Base-by-base conservation (phyloP, 2,797 vertebrate species). In the Muscicapa comitata region DNA sequence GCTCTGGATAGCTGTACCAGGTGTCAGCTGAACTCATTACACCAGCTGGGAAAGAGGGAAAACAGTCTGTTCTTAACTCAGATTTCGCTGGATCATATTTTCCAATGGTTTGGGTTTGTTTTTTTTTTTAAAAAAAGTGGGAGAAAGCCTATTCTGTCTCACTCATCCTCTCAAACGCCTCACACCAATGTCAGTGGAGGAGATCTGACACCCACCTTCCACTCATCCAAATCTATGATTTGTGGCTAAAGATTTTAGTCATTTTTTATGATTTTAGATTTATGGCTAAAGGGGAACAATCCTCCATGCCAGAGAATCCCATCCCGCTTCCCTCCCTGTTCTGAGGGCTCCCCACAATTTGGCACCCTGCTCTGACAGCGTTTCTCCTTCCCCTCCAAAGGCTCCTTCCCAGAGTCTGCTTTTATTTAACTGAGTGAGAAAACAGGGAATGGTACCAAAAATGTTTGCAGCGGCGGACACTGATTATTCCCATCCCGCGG, bases 301-400 rank as follows among this genome's bases (percentile, higher is more conserved):
- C 4, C 42, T 61, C 21, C 17, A 2, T 40, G 53, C 47, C 3
- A 2, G 33, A 10, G 31, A 23, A 35, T 10, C 57, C 86, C 17
- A 0, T 42, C 51, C 70, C 0, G 0, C 33, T 73, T 55, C 42
- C 19, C 11, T 16, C 2, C 38, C 29, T 23, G 3, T 33, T 38
- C 88, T 1, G 0, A 29, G 67, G 31, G 25, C 42, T 53, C 28
- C 28, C 38, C 47, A 3, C 31, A 3, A 1, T 37, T 1, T n/a
- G 10, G 23, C 11, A 3, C 28, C 48, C 7, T 0, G 0, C 8
- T 8, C 47, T 5, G 28, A 10, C 1, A 0, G 51, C 24, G 0
- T 13, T 73, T 33, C 38, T 29, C 48, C 29, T 74, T 67, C 53
- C 65, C 43, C 16, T 62, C 48, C 50, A 7, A 2, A 8, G 4